A percentile compares a stretch with the other conserved stretches of the same genome.
phyloP scores from a whole-genome alignment of 2,888 invertebrate genomes.

The Calameuta filiformis region DNA sequence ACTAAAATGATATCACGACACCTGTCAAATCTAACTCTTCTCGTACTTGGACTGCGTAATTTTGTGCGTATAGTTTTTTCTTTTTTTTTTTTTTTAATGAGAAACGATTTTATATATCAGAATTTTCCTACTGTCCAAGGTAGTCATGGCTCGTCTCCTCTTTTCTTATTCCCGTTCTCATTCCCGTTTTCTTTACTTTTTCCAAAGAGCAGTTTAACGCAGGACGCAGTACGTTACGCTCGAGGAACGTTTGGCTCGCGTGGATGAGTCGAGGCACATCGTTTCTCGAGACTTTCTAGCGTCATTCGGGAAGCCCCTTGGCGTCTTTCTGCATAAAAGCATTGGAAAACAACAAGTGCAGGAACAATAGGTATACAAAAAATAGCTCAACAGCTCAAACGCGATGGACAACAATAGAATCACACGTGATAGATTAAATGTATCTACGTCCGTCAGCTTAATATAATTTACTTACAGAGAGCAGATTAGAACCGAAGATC shows the following conservation, averaged over 20 bases:
- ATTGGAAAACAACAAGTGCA: neutral
- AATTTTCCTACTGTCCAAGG: neutral
- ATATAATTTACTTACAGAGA: neutral
- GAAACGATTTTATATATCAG: constrained; percentile 7
- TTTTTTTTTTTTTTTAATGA: constrained; percentile 10
- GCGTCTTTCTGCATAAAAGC: neutral
- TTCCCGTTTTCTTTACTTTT: neutral
- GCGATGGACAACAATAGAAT: neutral
- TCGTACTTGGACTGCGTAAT: neutral
- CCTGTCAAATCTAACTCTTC: neutral
- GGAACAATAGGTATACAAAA: neutral
- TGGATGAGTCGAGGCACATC: constrained; percentile 42
- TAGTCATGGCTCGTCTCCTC: neutral
- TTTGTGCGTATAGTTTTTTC: neutral
- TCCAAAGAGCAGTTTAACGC: neutral
- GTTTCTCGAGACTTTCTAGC: constrained; percentile 49
- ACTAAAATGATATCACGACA: neutral
- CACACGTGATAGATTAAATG: neutral
- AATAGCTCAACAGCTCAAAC: neutral
- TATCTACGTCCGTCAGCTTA: neutral
- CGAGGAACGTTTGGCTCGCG: constrained; percentile 13
- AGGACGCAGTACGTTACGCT: neutral
- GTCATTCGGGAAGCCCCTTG: constrained; percentile 33
- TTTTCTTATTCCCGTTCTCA: neutral
- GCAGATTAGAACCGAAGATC: constrained; percentile 6